Base-by-base conservation (phyloP, 2,797 vertebrate species). In the Sebastes flavidus region DNA sequence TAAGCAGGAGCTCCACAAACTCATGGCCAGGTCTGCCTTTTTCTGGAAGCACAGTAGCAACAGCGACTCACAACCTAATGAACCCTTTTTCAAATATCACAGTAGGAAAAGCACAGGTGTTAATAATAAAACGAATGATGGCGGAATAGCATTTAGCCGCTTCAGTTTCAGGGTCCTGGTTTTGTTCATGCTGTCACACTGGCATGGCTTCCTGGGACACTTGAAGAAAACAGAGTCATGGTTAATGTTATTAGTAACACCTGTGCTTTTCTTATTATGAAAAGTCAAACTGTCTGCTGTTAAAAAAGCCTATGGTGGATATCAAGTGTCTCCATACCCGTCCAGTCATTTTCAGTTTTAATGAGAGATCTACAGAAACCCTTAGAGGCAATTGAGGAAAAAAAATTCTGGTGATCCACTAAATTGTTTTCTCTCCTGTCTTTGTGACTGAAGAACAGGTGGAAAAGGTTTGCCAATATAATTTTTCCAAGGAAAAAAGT, bases 1-100 rank as follows among this genome's bases (percentile, higher is more conserved):
- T 86, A 98, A 99, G 79, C 98, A 96, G 89, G 98, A 99, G 75
- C 97, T 99, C 65, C 98, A 99, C 87, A 99, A 99, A 84, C 97
- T 99, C 63, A 99, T 99, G 98, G 98, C 99, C 91, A 95, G 99
- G 99, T 99, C 63, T 93, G 97, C 38, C 22, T 4, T 67, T 72
- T 24, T 69, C 5, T 68, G 14, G 13, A 66, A 24, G 3, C 5
- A 24, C 63, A 77, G 5, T 4, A 46, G 22, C 54, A 65, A 46
- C 25, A 72, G 49, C 27, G 67, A 20, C 25, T 75, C 61, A 27
- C 20, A 16, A 58, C 16, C 38, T 32, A 36, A 55, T 55, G 18
- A 72, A 36, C 12, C 12, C n/a, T 61, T 49, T 59, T 59, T 61
- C 30, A 56, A 10, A 67, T 65, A 8, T 65, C 49, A 63, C 55